A percentile compares a stretch with the other conserved stretches of the same genome.
phyloP scores from a whole-genome alignment of 1,140 invertebrate genomes.

The Aphidius ervi region DNA sequence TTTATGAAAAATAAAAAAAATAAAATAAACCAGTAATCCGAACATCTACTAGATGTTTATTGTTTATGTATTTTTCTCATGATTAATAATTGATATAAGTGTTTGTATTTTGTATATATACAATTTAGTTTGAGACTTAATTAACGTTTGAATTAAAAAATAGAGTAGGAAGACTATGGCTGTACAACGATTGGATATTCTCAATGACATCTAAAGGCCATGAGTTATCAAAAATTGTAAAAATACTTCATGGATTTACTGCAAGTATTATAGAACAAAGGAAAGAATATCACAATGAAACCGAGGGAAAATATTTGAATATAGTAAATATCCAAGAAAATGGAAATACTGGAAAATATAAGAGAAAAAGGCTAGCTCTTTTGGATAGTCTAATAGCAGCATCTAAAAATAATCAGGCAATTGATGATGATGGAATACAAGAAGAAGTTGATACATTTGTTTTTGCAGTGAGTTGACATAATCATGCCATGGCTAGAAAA shows the following conservation, averaged over 20 bases:
- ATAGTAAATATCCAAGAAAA: neutral
- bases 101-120: no score
- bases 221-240: constrained; percentile 19
- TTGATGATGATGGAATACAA: no score
- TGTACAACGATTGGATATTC: constrained; percentile 22
- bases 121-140: no score
- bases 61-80: no score
- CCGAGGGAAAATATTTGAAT: constrained; percentile 18
- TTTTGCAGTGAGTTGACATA: neutral
- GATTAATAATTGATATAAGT: no score
- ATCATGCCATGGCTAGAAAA: neutral
- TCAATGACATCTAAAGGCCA: constrained; percentile 25
- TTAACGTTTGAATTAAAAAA: neutral
- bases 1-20: no score
- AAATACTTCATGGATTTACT: constrained; percentile 26
- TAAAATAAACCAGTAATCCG: no score
- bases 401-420: neutral
- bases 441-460: constrained; percentile 1
- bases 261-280: constrained; percentile 30
- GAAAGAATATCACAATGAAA: constrained; percentile 29
- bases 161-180: constrained; percentile 23
- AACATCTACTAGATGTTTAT: no score
- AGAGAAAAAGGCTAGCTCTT: neutral
- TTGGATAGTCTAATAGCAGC: neutral
- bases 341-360: neutral